These are phyloP conservation scores for Sinella curviseta DNA, from an alignment of 1,140 invertebrate species.

Conservation along the genomic window DNA sequence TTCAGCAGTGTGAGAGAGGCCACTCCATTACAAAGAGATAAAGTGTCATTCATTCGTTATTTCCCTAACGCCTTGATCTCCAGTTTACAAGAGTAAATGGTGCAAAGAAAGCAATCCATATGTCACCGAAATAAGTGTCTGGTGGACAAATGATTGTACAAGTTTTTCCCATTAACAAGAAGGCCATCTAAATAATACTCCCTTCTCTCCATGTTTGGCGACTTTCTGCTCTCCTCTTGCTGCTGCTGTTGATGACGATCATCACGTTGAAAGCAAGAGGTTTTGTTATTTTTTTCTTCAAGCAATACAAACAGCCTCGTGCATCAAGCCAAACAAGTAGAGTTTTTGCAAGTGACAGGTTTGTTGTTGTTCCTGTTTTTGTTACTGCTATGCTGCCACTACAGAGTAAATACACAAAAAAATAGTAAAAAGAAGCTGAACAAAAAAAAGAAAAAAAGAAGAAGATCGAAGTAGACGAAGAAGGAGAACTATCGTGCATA, in stretches of 20 bases:
- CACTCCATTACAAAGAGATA: neutral
- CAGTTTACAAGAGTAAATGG: neutral
- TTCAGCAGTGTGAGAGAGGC: too few relatives aligned
- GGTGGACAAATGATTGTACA: slow-evolving; percentile 5
- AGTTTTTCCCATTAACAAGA: slow-evolving; percentile 18
- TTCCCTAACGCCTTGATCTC: neutral
- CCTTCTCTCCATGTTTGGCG: neutral
- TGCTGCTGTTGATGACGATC: neutral
- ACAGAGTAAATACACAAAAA: neutral
- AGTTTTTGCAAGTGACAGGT: slow-evolving; percentile 16
- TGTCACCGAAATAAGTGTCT: slow-evolving; percentile 10
- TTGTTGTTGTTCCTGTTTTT: neutral
- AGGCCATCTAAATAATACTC: neutral
- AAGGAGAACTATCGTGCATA: neutral
- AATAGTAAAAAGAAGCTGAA: neutral
- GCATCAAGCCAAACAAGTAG: neutral
- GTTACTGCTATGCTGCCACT: neutral
- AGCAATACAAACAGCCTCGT: neutral
- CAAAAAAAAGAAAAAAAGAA: neutral
- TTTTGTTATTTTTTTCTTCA: neutral
- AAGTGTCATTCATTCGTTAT: neutral
- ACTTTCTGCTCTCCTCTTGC: neutral
- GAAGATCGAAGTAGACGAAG: slow-evolving; percentile 9
- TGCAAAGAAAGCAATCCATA: slow-evolving; percentile 18
- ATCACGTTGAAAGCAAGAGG: neutral